Evolutionary conservation across 2,797 vertebrate species (phyloP).

Genomic region (Microtus obscurus): DNA sequence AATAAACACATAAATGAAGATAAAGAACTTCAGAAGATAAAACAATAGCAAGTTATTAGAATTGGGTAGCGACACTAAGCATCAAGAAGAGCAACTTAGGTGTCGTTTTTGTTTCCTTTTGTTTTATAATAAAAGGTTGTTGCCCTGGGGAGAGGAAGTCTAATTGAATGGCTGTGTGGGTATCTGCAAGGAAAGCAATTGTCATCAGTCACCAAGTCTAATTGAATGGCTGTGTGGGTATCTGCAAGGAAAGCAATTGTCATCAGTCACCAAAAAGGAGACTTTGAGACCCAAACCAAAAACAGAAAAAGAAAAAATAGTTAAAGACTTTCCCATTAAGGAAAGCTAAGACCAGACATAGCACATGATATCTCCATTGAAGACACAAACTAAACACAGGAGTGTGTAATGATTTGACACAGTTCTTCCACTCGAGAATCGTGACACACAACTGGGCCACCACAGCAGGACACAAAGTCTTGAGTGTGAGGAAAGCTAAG

Average conservation of each 20-base stretch:
- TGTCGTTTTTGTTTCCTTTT: neutral
- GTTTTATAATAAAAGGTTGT: conserved; percentile 31
- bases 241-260: conserved; percentile 69
- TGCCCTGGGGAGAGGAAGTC: conserved; percentile 39
- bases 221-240: conserved; percentile 39
- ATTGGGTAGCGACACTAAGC: neutral
- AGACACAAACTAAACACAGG: neutral
- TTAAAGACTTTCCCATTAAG: neutral
- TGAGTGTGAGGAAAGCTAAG: neutral
- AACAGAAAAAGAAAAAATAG: neutral
- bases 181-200: conserved; percentile 66
- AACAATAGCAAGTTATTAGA: conserved; percentile 62
- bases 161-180: conserved; percentile 56
- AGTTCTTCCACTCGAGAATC: neutral
- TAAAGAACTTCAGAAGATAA: conserved; percentile 47
- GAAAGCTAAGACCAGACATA: conserved; percentile 15
- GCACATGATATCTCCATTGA: conserved; percentile 24
- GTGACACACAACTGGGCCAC: neutral
- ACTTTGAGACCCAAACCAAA: conserved; percentile 63
- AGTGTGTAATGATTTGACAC: neutral
- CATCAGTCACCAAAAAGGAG: conserved; percentile 59
- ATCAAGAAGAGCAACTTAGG: neutral
- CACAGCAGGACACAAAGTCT: neutral
- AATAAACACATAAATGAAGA: conserved; percentile 30
- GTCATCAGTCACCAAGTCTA: conserved; percentile 63